These are phyloP conservation scores for Falco punctatus DNA, from an alignment of 2,113 vertebrate genomes.

Conservation along the genomic window DNA sequence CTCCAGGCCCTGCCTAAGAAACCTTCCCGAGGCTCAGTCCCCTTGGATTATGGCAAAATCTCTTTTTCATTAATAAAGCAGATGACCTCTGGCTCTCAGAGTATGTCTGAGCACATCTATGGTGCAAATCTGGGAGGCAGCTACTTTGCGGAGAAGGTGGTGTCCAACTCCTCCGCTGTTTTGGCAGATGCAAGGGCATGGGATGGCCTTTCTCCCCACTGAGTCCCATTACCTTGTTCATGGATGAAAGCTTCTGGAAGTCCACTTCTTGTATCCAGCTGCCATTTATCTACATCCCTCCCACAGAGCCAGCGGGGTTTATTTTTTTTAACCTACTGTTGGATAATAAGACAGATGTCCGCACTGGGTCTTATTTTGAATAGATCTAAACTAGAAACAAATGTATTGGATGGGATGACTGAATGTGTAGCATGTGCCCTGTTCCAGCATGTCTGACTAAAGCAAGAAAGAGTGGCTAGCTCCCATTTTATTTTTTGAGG, in stretches of 20 bases:
- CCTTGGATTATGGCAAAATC: not conserved
- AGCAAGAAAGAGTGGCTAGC: not conserved
- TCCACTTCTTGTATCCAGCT: not conserved
- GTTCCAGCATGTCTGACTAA: not conserved
- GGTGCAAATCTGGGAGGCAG: not conserved
- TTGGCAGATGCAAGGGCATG: not conserved
- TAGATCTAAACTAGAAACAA: not conserved
- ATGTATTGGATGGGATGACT: not conserved
- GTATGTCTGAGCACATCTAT: not conserved
- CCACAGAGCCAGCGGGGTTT: not conserved
- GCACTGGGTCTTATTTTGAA: not conserved
- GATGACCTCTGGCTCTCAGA: not conserved
- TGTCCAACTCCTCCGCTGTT: not conserved
- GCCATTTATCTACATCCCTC: not conserved
- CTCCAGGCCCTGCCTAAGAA: not conserved
- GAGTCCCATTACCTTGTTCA: not conserved
- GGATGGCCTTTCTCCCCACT: not conserved
- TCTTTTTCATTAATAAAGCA: not conserved
- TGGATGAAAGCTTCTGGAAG: not conserved
- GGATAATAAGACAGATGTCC: not conserved
- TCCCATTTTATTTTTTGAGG: not conserved
- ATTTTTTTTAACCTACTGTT: not conserved
- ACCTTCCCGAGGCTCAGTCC: not conserved
- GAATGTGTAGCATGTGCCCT: not conserved
- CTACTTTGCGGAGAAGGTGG: not conserved